phyloP scores from a whole-genome alignment of 2,888 invertebrate genomes.

The Erebia ligea region DNA sequence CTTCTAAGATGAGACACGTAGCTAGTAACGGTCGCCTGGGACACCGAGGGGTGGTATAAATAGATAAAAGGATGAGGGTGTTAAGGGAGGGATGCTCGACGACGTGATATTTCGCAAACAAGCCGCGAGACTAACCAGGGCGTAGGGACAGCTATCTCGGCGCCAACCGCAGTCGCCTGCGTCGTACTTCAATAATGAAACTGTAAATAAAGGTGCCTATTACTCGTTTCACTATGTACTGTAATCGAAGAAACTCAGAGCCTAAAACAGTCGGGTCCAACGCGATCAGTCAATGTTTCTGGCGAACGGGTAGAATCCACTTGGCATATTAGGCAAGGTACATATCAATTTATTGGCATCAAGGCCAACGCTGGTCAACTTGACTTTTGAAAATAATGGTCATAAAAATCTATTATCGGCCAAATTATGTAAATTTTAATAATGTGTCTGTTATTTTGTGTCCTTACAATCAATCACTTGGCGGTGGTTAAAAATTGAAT shows the following conservation, averaged over 20 bases:
- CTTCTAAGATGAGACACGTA: conserved; percentile 52
- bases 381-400: no score
- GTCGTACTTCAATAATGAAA: conserved; percentile 58
- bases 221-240: conserved; percentile 31
- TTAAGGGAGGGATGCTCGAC: conserved; percentile 49
- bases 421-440: no score
- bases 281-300: no score
- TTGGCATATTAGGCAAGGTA: no score
- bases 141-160: conserved; percentile 58
- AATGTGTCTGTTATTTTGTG: no score
- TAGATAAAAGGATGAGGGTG: conserved; percentile 38
- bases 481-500: no score
- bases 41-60: conserved; percentile 42
- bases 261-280: no score
- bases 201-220: conserved; percentile 60
- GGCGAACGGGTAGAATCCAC: no score
- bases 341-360: no score
- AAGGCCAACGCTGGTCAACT: no score
- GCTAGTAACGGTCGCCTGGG: conserved; percentile 44
- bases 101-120: conserved; percentile 77
- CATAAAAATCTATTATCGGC: no score
- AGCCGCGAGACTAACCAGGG: conserved; percentile 53
- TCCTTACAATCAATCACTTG: no score
- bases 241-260: neutral
- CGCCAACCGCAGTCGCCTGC: conserved; percentile 54